These are phyloP conservation scores for Quadroppia sp. DNA, from an alignment of 2,888 invertebrate genomes.

Conservation along the genomic window DNA sequence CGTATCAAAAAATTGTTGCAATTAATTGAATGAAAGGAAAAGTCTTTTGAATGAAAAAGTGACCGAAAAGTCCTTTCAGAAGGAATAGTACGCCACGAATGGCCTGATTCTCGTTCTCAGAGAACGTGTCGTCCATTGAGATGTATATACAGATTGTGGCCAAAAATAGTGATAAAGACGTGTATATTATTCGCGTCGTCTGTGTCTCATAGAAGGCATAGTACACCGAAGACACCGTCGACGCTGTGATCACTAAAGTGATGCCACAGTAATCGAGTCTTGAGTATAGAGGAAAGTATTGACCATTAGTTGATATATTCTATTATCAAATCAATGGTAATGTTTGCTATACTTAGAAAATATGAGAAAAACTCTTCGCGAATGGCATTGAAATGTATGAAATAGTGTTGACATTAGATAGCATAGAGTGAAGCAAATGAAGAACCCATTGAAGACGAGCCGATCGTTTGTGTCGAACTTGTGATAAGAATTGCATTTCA, in stretches of 20 bases:
- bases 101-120: neutral
- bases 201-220: slow-evolving; percentile 74
- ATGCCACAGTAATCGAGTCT: slow-evolving; percentile 98
- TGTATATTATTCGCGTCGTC: neutral
- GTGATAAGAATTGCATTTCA: neutral
- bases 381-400: slow-evolving; percentile 98
- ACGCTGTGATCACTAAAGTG: slow-evolving; percentile 94
- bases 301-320: neutral
- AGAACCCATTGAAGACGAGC: slow-evolving; percentile 90
- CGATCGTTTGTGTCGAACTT: slow-evolving; percentile 62
- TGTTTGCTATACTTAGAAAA: slow-evolving; percentile 68
- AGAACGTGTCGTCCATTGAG: slow-evolving; percentile 11
- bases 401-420: slow-evolving; percentile 94
- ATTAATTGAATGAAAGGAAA: too few species aligned
- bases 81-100: slow-evolving; percentile 8
- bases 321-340: neutral
- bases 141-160: slow-evolving; percentile 6
- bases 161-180: neutral
- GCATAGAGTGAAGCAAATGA: slow-evolving; percentile 92
- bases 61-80: neutral
- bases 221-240: slow-evolving; percentile 98
- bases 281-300: neutral
- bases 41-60: too few species aligned
- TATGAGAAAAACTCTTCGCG: slow-evolving; percentile 90
- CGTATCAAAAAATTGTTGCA: too few species aligned